Conservation (phyloP, 2,113 vertebrate genomes). For the Hippocampus barbouri region DNA sequence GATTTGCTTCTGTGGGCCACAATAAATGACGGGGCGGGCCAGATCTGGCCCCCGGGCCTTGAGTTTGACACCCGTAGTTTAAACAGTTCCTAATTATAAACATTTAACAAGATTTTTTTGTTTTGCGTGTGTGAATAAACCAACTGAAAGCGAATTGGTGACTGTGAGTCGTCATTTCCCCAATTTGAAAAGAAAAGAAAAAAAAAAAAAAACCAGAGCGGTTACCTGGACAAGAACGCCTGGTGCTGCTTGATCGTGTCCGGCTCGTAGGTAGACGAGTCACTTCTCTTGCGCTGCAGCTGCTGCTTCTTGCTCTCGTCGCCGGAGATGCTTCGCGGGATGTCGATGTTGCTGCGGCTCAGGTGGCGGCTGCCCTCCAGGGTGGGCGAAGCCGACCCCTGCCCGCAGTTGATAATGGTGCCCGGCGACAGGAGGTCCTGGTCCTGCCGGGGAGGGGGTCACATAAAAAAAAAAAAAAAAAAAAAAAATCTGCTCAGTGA, state of each 20-base stretch:
- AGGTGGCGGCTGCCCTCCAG: conserved; percentile 88
- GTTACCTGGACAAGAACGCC: conserved; percentile 91
- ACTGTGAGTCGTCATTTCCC: too few species aligned
- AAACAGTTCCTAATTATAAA: too few species aligned
- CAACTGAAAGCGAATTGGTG: too few species aligned
- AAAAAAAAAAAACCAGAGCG: neutral
- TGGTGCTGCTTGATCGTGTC: conserved; percentile 94
- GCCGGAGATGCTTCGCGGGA: conserved; percentile 74
- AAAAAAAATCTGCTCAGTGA: neutral
- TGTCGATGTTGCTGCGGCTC: conserved; percentile 92
- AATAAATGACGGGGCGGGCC: too few species aligned
- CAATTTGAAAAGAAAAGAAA: too few species aligned
- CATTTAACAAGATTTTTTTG: too few species aligned
- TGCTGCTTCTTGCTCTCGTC: conserved; percentile 83
- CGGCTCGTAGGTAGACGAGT: conserved; percentile 90
- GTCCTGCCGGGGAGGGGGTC: conserved; percentile 68
- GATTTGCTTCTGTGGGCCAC: too few species aligned
- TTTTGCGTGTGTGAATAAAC: too few species aligned
- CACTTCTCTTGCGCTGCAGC: conserved; percentile 86
- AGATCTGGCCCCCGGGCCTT: too few species aligned
- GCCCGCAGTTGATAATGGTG: conserved; percentile 76
- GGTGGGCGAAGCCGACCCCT: conserved; percentile 74
- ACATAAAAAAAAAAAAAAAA: neutral
- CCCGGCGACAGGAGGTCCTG: conserved; percentile 89
- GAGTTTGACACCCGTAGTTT: too few species aligned